Evolutionary conservation across 2,797 vertebrate species (phyloP).

Genomic region (Gymnoscopelus braueri): DNA sequence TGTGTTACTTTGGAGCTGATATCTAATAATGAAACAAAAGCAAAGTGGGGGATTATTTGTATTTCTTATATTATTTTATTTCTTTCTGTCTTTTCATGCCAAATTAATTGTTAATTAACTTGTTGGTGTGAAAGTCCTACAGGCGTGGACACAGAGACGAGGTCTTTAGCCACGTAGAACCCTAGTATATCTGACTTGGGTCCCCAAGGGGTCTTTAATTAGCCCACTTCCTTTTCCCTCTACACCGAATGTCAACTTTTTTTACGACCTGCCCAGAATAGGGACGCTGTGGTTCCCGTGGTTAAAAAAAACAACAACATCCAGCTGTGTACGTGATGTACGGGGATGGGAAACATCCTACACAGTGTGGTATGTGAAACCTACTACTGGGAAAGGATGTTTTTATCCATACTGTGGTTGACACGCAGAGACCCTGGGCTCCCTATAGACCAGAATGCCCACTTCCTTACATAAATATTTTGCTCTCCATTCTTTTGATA

Average conservation of each 20-base stretch:
- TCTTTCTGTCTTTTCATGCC: slow-evolving; percentile 3
- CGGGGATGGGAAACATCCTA: slow-evolving; percentile 5
- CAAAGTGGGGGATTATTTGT: too few species aligned
- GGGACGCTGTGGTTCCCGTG: background rate
- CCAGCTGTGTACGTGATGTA: background rate
- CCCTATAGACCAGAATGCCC: slow-evolving; percentile 15
- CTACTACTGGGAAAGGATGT: background rate
- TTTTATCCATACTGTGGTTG: background rate
- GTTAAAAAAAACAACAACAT: slow-evolving; percentile 5
- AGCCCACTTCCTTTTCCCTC: too few species aligned
- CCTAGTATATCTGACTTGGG: too few species aligned
- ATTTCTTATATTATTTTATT: background rate
- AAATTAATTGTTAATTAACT: slow-evolving; percentile 36
- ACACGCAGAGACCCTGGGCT: slow-evolving; percentile 16
- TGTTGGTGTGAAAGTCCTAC: slow-evolving; percentile 49
- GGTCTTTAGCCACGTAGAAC: too few species aligned
- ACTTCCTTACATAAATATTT: slow-evolving; percentile 53
- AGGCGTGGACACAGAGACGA: slow-evolving; percentile 14
- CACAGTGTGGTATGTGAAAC: background rate
- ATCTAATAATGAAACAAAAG: slow-evolving; percentile 4
- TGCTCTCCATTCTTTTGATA: slow-evolving; percentile 7
- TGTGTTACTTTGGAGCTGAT: background rate
- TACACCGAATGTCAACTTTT: too few species aligned
- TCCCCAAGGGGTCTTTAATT: too few species aligned
- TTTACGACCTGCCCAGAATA: too few species aligned